Base-by-base conservation (phyloP, 2,113 vertebrate species). In the Thoracochromis brauschi region DNA sequence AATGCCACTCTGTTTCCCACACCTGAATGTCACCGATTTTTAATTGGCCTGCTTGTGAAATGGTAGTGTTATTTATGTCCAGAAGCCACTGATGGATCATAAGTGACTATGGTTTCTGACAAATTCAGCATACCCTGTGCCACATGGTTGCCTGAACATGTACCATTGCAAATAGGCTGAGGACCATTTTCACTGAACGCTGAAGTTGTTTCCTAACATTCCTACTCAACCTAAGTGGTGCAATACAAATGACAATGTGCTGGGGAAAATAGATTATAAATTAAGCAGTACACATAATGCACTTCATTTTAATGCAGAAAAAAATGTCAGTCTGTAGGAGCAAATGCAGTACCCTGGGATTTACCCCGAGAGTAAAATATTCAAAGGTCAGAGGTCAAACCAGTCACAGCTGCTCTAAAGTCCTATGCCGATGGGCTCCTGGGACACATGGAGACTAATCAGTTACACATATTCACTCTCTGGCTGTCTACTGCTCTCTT, bases 11-110 rank as follows among this genome's bases (percentile, higher is more conserved):
- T 60, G 83, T 95, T 89, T 93, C 65, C 73, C 81, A 88, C 83
- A 92, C 90, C 90, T 93, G 93, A 97, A 97, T 96, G 96, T 96
- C 96, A 97, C 88, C 79, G 87, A 88, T 40, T 92, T 96, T 96
- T 96, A 96, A 96, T 96, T 96, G 95, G 94, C 88, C 87, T 58
- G 65, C 87, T 89, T 88, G 82, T 90, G 87, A 94, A 96, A 93
- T 85, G 89, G 82, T 93, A 88, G 78, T 40, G 88, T 94, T 92
- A 87, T 86, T 91, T 80, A 87, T 89, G 84, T 82, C 95, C 90
- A 79, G 40, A 55, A 94, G 94, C 92, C 33, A 93, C 31, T 47
- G 35, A 83, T 40, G 87, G 78, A 82, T 58, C 85, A 81, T 75
- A 87, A 73, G 81, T 45, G 58, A 53, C 29, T 31, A 11, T n/a